Percentiles rank a stretch among this genome's conserved stretches.
Evolutionary conservation across 2,113 vertebrate species (phyloP).

Genomic region (Saccopteryx leptura): DNA sequence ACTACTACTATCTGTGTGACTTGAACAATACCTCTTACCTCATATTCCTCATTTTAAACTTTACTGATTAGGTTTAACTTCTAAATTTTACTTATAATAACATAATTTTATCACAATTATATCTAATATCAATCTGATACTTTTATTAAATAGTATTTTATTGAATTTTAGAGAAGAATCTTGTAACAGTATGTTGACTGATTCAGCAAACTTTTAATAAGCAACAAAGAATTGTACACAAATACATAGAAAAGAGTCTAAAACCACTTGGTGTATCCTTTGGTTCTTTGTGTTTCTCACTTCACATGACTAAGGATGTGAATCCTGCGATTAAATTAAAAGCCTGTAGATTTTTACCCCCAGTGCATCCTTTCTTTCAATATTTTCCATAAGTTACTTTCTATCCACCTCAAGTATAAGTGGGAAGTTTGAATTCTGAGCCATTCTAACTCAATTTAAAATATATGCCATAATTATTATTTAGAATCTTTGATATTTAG

Average conservation of each 20-base stretch:
- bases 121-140: not conserved
- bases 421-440: constrained; percentile 24
- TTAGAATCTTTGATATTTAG: constrained; percentile 1
- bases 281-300: not conserved
- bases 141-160: constrained; percentile 33
- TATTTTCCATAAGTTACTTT: constrained; percentile 32
- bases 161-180: not conserved
- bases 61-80: constrained; percentile 30
- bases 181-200: not conserved
- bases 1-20: not conserved
- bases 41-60: not conserved
- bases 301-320: not conserved
- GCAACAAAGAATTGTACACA: not conserved
- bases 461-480: not conserved
- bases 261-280: not conserved
- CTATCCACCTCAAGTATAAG: not conserved
- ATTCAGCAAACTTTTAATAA: constrained; percentile 46
- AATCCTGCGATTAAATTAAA: constrained; percentile 28
- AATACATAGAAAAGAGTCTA: not conserved
- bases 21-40: not conserved
- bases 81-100: constrained; percentile 31
- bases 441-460: constrained; percentile 47
- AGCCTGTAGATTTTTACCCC: not conserved
- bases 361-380: not conserved
- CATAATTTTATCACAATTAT: constrained; percentile 23